Conservation (phyloP, 2,113 vertebrate genomes). For the Microtus ochrogaster region DNA sequence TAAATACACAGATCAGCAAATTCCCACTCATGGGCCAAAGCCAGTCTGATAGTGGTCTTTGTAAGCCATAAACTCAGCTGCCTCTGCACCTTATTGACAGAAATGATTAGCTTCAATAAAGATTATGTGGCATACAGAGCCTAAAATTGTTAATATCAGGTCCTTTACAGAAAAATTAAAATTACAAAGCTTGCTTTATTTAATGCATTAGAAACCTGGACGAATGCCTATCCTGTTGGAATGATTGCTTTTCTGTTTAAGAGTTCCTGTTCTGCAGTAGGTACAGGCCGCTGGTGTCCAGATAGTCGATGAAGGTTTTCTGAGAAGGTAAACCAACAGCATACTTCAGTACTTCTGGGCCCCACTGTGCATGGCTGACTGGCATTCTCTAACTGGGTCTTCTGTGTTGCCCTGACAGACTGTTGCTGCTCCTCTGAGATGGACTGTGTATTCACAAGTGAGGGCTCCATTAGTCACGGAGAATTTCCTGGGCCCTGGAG, state of each 20-base stretch:
- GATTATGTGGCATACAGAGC: not conserved
- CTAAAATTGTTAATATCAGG: constrained; percentile 31
- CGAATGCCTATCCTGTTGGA: not conserved
- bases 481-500: constrained; percentile 79
- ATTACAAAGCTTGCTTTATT: not conserved
- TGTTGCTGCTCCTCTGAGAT: constrained; percentile 60
- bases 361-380: constrained; percentile 37
- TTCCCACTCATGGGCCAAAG: not conserved
- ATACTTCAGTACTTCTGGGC: constrained; percentile 47
- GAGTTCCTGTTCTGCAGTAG: not conserved
- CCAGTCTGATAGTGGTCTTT: not conserved
- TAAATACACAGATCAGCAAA: not conserved
- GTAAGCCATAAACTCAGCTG: constrained; percentile 25
- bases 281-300: not conserved
- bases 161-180: not conserved
- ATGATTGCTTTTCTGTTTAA: constrained; percentile 36
- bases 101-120: constrained; percentile 18
- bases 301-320: constrained; percentile 19
- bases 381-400: constrained; percentile 37
- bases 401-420: constrained; percentile 54
- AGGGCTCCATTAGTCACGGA: constrained; percentile 75
- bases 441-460: constrained; percentile 73
- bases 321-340: constrained; percentile 36
- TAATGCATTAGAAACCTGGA: constrained; percentile 28
- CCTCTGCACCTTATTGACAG: not conserved